Conservation (phyloP, 2,113 vertebrate genomes). For the Balaeniceps rex region DNA sequence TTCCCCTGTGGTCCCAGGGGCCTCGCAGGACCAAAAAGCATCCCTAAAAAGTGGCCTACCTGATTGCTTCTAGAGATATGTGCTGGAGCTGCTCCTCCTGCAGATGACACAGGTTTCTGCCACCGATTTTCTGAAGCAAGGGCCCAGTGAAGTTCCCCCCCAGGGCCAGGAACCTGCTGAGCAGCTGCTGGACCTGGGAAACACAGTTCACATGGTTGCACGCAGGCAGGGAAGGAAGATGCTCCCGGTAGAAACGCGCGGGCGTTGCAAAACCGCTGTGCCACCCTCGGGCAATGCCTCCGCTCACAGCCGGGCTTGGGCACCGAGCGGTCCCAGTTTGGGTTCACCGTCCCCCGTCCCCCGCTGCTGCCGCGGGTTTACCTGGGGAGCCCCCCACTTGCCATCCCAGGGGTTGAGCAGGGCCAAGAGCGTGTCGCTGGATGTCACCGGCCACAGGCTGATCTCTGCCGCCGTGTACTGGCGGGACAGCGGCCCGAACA, state of each 20-base stretch:
- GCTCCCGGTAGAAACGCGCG: accelerated
- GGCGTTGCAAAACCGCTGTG: accelerated
- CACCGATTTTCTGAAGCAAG: slow-evolving; percentile 28
- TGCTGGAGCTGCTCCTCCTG: slow-evolving; percentile 26
- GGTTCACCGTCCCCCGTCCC: not conserved
- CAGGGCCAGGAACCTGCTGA: slow-evolving; percentile 32
- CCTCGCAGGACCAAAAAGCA: not conserved
- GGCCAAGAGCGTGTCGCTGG: not conserved
- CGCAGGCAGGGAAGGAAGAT: not conserved
- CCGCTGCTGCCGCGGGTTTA: not conserved
- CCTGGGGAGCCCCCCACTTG: accelerated
- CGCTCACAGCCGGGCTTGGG: accelerated
- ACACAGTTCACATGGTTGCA: not conserved
- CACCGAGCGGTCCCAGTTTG: accelerated
- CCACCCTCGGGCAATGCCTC: not conserved
- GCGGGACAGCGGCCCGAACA: not conserved
- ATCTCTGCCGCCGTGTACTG: slow-evolving; percentile 33
- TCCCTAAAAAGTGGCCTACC: not conserved
- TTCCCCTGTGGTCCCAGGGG: not conserved
- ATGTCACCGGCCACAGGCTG: slow-evolving; percentile 49
- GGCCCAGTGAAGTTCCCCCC: slow-evolving; percentile 40
- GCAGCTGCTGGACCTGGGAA: slow-evolving; percentile 23
- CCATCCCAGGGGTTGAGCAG: not conserved
- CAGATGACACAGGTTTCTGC: slow-evolving; percentile 53
- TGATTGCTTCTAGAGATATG: not conserved